These are phyloP conservation scores for Hemibagrus wyckioides DNA, from an alignment of 2,113 vertebrate species.

Conservation along the genomic window DNA sequence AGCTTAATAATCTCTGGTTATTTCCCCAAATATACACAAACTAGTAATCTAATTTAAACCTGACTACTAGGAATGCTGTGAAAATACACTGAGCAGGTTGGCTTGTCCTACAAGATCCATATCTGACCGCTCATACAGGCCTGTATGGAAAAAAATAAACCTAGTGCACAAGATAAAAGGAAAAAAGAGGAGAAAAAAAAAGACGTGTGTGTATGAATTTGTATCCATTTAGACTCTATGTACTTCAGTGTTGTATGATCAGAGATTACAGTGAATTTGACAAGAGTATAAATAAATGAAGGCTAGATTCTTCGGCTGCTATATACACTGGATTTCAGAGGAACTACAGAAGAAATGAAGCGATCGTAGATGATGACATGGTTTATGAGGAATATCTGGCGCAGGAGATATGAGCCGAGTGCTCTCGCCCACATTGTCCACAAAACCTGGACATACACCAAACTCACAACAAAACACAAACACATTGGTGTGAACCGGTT, in stretches of 20 bases:
- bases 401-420: background rate
- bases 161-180: background rate
- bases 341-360: background rate
- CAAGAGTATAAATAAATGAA: background rate
- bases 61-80: too few species aligned
- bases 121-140: background rate
- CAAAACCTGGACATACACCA: slow-evolving; percentile 9
- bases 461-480: background rate
- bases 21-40: too few species aligned
- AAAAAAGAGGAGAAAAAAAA: background rate
- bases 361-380: background rate
- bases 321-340: background rate
- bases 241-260: background rate
- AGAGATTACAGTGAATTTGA: background rate
- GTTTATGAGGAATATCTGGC: background rate
- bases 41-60: too few species aligned
- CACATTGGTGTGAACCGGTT: background rate
- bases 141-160: background rate
- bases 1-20: too few species aligned
- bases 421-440: background rate
- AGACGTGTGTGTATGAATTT: background rate
- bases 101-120: background rate
- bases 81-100: too few species aligned
- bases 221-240: background rate
- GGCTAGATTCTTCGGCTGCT: background rate